A percentile compares a stretch with the other conserved stretches of the same genome.
phyloP scores from a whole-genome alignment of 2,888 invertebrate genomes.

The Aphodius granarius region DNA sequence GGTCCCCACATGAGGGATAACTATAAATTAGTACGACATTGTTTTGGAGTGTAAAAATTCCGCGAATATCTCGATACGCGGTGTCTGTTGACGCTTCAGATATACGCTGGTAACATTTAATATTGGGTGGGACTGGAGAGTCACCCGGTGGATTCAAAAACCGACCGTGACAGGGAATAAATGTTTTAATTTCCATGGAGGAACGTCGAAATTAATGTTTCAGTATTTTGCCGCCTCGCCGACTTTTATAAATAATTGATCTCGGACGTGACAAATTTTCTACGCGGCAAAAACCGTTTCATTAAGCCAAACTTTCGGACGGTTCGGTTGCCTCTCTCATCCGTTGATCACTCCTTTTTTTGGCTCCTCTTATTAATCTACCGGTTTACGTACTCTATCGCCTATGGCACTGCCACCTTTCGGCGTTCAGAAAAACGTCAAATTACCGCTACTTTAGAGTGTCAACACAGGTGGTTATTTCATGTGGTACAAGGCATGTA shows the following conservation, averaged over 20 bases:
- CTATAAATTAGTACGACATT: slow-evolving; percentile 24
- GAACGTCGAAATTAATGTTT: slow-evolving; percentile 23
- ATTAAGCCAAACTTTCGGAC: neutral
- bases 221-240: slow-evolving; percentile 19
- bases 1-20: slow-evolving; percentile 23
- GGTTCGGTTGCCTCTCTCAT: neutral
- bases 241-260: slow-evolving; percentile 26
- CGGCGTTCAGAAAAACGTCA: neutral
- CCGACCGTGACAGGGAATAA: slow-evolving; percentile 25
- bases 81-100: slow-evolving; percentile 22
- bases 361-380: neutral
- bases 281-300: slow-evolving; percentile 1
- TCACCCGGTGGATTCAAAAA: slow-evolving; percentile 21
- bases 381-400: neutral
- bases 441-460: neutral
- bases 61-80: slow-evolving; percentile 24
- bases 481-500: neutral
- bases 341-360: neutral
- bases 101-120: slow-evolving; percentile 16
- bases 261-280: slow-evolving; percentile 22
- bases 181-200: slow-evolving; percentile 27
- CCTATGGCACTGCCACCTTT: neutral
- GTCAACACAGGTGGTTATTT: neutral
- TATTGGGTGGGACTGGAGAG: slow-evolving; percentile 8
- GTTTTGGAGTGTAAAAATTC: slow-evolving; percentile 24